Evolutionary conservation across 2,888 invertebrate genomes (phyloP).

Genomic region (Drosophila buzzatii): DNA sequence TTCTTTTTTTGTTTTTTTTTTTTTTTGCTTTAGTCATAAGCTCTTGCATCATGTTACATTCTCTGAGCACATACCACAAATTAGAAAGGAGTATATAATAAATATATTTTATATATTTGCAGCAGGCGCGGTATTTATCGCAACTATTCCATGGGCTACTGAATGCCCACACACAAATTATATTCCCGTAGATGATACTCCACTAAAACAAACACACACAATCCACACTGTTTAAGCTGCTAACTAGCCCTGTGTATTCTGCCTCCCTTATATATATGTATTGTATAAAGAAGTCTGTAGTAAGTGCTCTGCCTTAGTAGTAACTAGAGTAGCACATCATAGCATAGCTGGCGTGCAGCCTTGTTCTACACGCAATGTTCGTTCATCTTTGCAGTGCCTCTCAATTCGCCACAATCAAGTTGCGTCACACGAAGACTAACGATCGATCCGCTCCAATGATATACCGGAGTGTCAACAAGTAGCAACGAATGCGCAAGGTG

Average conservation of each 20-base stretch:
- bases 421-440: slow-evolving; percentile 94
- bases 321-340: slow-evolving; percentile 5
- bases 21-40: slow-evolving; percentile 36
- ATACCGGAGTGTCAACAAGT: slow-evolving; percentile 82
- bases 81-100: slow-evolving; percentile 27
- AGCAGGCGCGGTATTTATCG: slow-evolving; percentile 83
- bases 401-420: slow-evolving; percentile 95
- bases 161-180: slow-evolving; percentile 34
- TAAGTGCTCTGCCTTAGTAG: slow-evolving; percentile 33
- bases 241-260: neutral
- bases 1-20: slow-evolving; percentile 40
- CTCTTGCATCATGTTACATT: slow-evolving; percentile 32
- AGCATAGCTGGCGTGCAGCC: neutral
- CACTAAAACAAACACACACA: neutral
- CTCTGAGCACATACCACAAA: slow-evolving; percentile 14
- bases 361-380: slow-evolving; percentile 45
- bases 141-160: slow-evolving; percentile 82
- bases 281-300: slow-evolving; percentile 16
- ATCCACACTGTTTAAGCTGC: neutral
- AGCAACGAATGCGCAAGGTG: slow-evolving; percentile 76
- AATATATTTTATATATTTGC: slow-evolving; percentile 69
- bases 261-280: slow-evolving; percentile 1
- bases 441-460: slow-evolving; percentile 93
- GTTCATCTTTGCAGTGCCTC: slow-evolving; percentile 88
- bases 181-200: slow-evolving; percentile 23